Evolutionary conservation across 2,113 vertebrate species (phyloP).

Genomic region (Pachypanchax playfairii): DNA sequence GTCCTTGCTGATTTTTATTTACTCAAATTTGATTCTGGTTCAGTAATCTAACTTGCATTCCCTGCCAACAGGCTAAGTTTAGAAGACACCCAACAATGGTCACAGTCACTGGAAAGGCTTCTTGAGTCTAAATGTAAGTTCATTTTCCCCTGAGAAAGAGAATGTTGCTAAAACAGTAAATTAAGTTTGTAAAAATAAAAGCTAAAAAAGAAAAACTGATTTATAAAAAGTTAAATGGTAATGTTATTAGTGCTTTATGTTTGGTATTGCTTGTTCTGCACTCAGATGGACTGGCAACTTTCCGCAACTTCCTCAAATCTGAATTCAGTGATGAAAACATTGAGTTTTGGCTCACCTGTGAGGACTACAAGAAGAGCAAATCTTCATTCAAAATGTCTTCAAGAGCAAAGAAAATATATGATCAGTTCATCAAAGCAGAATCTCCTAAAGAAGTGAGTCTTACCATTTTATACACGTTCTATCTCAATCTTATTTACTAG

Average conservation of each 20-base stretch:
- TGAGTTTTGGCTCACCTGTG: conserved; percentile 84
- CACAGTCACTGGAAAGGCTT: conserved; percentile 82
- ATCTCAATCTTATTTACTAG: background rate
- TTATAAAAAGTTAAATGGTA: background rate
- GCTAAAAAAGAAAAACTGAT: conserved; percentile 4
- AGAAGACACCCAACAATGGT: conserved; percentile 83
- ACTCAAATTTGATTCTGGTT: conserved; percentile 46
- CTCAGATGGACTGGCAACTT: conserved; percentile 80
- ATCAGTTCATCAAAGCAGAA: conserved; percentile 81
- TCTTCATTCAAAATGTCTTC: conserved; percentile 77
- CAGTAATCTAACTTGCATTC: conserved; percentile 53
- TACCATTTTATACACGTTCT: background rate
- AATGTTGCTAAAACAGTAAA: conserved; percentile 27
- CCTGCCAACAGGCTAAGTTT: conserved; percentile 78
- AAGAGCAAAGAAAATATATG: conserved; percentile 81
- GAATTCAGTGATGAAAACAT: conserved; percentile 86
- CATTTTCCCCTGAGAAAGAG: conserved; percentile 9
- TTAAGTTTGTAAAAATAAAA: conserved; percentile 29
- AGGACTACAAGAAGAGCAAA: conserved; percentile 83
- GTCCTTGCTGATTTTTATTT: conserved; percentile 32
- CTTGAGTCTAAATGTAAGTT: conserved; percentile 83
- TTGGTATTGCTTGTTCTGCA: conserved; percentile 26
- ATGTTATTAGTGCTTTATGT: background rate
- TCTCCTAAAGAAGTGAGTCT: conserved; percentile 81
- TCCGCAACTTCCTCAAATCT: conserved; percentile 81